These are phyloP conservation scores for Bubo blakistoni DNA, from an alignment of 2,113 vertebrate genomes.

Conservation along the genomic window DNA sequence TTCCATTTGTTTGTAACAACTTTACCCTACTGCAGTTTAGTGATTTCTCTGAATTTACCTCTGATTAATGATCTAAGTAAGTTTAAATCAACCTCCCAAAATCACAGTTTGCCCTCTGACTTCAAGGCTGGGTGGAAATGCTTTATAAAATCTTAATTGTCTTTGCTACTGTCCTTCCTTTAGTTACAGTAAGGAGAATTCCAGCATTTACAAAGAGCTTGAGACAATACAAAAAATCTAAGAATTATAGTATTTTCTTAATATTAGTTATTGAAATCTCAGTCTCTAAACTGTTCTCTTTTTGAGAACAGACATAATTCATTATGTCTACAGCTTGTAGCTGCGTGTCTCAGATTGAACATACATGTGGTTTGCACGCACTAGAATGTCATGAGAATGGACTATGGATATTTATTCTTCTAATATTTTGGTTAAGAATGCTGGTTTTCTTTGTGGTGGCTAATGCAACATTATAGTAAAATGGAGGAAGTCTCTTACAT, in stretches of 20 bases:
- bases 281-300: neutral
- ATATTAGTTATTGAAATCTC: neutral
- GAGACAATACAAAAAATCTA: neutral
- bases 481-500: neutral
- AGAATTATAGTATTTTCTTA: neutral
- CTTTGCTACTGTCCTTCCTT: neutral
- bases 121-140: neutral
- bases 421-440: neutral
- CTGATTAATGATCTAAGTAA: neutral
- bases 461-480: neutral
- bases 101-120: neutral
- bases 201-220: neutral
- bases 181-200: neutral
- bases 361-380: neutral
- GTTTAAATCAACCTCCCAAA: neutral
- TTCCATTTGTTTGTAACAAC: neutral
- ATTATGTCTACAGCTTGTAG: neutral
- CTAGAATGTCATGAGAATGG: neutral
- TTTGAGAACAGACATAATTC: neutral
- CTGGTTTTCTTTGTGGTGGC: neutral
- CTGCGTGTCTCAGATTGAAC: neutral
- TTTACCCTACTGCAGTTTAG: neutral
- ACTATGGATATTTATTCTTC: neutral
- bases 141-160: neutral
- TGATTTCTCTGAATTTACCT: neutral